phyloP scores from a whole-genome alignment of 2,888 invertebrate species.

The Andrena bicolor region DNA sequence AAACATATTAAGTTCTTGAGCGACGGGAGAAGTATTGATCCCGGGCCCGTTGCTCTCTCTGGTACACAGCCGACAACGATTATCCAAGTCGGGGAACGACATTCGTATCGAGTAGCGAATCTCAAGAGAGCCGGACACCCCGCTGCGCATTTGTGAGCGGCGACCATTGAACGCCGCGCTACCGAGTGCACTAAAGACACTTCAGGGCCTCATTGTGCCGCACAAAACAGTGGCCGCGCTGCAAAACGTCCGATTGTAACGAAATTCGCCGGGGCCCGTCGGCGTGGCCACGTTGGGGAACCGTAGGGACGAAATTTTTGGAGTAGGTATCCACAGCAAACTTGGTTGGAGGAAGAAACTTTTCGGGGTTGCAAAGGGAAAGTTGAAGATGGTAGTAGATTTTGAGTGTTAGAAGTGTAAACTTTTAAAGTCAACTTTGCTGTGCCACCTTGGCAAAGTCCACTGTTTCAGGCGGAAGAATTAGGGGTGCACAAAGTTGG shows the following conservation, averaged over 20 bases:
- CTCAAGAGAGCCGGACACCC: slow-evolving; percentile 80
- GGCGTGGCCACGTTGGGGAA: background rate
- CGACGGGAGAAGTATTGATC: slow-evolving; percentile 73
- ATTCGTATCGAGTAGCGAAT: slow-evolving; percentile 83
- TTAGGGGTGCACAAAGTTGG: background rate
- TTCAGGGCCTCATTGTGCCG: slow-evolving; percentile 78
- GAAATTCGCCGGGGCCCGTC: slow-evolving; percentile 64
- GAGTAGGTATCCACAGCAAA: background rate
- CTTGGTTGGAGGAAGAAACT: background rate
- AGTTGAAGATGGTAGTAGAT: background rate
- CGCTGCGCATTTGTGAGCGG: slow-evolving; percentile 84
- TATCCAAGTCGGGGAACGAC: slow-evolving; percentile 69
- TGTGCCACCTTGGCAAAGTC: no score
- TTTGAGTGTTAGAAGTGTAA: background rate
- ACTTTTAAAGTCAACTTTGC: background rate
- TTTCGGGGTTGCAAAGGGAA: background rate
- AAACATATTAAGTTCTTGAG: slow-evolving; percentile 79
- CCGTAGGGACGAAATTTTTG: background rate
- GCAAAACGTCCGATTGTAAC: slow-evolving; percentile 75
- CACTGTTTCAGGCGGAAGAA: background rate
- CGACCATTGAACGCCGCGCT: slow-evolving; percentile 77
- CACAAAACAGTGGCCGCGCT: slow-evolving; percentile 61
- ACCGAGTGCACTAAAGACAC: slow-evolving; percentile 81
- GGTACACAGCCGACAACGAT: slow-evolving; percentile 70
- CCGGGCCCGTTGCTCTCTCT: slow-evolving; percentile 11